Evolutionary conservation across 2,113 vertebrate species (phyloP).

Genomic region (Tragelaphus buxtoni): DNA sequence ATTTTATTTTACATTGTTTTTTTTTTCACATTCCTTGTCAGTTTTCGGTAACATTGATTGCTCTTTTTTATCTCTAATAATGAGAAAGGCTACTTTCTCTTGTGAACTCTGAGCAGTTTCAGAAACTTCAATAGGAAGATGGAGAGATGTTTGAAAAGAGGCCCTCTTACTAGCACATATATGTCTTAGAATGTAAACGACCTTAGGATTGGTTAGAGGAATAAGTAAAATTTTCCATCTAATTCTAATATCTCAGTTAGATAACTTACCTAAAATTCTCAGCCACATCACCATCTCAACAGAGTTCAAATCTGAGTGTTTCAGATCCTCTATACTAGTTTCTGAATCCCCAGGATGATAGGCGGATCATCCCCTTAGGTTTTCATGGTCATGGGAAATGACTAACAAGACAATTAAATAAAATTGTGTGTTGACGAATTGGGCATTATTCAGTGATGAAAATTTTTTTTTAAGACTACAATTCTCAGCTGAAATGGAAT

Average conservation of each 20-base stretch:
- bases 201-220: not conserved
- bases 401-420: conserved; percentile 28
- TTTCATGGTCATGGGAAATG: not conserved
- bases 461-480: not conserved
- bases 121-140: not conserved
- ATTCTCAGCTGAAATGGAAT: not conserved
- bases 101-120: not conserved
- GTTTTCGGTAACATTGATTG: not conserved
- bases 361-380: not conserved
- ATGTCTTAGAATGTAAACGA: not conserved
- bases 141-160: not conserved
- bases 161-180: not conserved
- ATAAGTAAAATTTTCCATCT: not conserved
- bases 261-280: not conserved
- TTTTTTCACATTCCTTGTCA: not conserved
- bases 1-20: not conserved
- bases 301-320: not conserved
- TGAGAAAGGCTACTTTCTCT: not conserved
- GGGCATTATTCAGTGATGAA: not conserved
- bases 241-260: not conserved
- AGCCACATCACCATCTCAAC: not conserved
- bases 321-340: not conserved
- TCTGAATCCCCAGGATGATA: not conserved
- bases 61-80: fast-evolving
- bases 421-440: not conserved